phyloP scores from a whole-genome alignment of 2,888 invertebrate species.

The Drosophila hawaiiensis region DNA sequence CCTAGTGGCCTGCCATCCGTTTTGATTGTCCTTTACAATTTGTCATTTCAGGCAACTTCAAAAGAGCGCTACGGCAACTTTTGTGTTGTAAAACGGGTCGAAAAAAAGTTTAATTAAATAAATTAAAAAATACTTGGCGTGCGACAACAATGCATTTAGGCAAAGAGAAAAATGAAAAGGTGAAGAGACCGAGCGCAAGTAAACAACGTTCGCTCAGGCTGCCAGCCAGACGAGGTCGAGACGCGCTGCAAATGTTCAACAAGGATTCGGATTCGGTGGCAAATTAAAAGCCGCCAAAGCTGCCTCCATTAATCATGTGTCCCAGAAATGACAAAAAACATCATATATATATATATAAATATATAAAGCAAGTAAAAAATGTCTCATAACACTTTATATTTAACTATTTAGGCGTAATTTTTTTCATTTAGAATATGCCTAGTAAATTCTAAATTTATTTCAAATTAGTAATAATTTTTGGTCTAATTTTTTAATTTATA shows the following conservation, averaged over 20 bases:
- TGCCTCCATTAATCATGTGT: conserved; percentile 77
- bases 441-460: not conserved
- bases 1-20: conserved; percentile 18
- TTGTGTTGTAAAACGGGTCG: conserved; percentile 45
- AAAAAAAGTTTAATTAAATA: conserved; percentile 78
- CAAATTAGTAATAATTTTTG: not conserved
- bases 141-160: conserved; percentile 57
- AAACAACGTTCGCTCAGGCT: conserved; percentile 67
- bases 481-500: not conserved
- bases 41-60: conserved; percentile 60
- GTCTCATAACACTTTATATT: not conserved
- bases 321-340: conserved; percentile 28
- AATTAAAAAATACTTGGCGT: conserved; percentile 77
- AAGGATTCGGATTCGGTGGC: conserved; percentile 68
- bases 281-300: conserved; percentile 78
- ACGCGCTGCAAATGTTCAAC: conserved; percentile 64
- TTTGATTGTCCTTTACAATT: conserved; percentile 60
- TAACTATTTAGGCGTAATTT: too few species aligned
- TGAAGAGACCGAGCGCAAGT: conserved; percentile 41
- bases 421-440: too few species aligned
- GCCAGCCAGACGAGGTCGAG: conserved; percentile 55
- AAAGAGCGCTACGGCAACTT: conserved; percentile 61
- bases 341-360: not conserved
- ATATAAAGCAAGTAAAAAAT: conserved; percentile 10
- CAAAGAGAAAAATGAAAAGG: conserved; percentile 35